phyloP scores from a whole-genome alignment of 2,113 vertebrate species.

The Micronycteris hirsuta region DNA sequence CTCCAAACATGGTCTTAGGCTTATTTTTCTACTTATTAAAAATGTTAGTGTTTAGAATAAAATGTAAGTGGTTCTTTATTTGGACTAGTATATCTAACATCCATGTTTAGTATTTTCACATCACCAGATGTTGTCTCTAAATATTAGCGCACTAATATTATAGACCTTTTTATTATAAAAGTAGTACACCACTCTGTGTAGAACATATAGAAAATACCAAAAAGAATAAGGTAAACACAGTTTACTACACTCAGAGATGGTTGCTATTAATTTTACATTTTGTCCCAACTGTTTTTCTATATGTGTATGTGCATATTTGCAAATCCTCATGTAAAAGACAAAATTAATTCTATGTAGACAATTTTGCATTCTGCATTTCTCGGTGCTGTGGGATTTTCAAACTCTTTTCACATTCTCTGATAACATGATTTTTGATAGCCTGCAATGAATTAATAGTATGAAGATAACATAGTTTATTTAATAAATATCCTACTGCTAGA shows the following conservation, averaged over 20 bases:
- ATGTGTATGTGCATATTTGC: not conserved
- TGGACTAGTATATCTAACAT: not conserved
- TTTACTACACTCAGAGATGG: not conserved
- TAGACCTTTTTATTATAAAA: not conserved
- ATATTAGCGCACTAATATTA: not conserved
- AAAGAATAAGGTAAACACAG: not conserved
- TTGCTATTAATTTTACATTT: not conserved
- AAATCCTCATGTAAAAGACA: not conserved
- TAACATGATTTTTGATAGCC: not conserved
- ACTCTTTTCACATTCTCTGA: not conserved
- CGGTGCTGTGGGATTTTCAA: not conserved
- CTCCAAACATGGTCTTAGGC: not conserved
- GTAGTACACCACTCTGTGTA: not conserved
- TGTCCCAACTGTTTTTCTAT: not conserved
- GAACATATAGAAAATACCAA: not conserved
- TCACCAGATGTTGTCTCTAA: not conserved
- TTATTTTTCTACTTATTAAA: not conserved
- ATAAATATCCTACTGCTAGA: not conserved
- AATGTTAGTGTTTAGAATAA: not conserved
- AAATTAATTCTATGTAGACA: not conserved
- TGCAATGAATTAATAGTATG: not conserved
- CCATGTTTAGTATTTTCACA: not conserved
- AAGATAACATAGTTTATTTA: not conserved
- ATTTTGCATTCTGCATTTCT: not conserved
- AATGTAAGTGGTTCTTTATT: not conserved